phyloP scores from a whole-genome alignment of 2,888 invertebrate genomes.

The Cabera pusaria region DNA sequence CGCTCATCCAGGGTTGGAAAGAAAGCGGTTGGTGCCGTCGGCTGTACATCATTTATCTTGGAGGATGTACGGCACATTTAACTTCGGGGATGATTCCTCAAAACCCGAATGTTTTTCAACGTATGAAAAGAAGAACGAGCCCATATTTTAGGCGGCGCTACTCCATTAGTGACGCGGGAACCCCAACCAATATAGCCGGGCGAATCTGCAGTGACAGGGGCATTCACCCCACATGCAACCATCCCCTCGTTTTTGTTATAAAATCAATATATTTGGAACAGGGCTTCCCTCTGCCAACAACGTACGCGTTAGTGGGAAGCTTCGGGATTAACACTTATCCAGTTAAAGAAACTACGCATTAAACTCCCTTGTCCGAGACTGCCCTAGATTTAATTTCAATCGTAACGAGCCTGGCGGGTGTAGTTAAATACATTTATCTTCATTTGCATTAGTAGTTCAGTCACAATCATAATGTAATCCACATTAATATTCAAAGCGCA shows the following conservation, averaged over 20 bases:
- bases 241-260: conserved; percentile 81
- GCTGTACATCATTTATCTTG: conserved; percentile 36
- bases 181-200: conserved; percentile 73
- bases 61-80: conserved; percentile 42
- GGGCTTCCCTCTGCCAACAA: conserved; percentile 55
- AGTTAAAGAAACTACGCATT: conserved; percentile 20
- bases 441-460: too few relatives aligned
- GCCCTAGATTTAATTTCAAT: not conserved
- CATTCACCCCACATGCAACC: conserved; percentile 76
- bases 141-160: conserved; percentile 75
- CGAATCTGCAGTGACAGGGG: conserved; percentile 80
- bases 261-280: conserved; percentile 79
- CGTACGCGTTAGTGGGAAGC: conserved; percentile 41
- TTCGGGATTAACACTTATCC: conserved; percentile 33
- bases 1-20: conserved; percentile 25
- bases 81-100: conserved; percentile 45
- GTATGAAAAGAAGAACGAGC: conserved; percentile 64
- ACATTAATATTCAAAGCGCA: too few relatives aligned
- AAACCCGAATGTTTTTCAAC: conserved; percentile 64
- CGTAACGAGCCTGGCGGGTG: too few relatives aligned
- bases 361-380: not conserved
- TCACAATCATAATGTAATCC: too few relatives aligned
- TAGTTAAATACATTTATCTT: too few relatives aligned
- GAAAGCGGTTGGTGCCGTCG: conserved; percentile 30
- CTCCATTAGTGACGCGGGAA: conserved; percentile 76